Conservation (phyloP, 2,888 invertebrate species). For the Rhagonycha fulva region DNA sequence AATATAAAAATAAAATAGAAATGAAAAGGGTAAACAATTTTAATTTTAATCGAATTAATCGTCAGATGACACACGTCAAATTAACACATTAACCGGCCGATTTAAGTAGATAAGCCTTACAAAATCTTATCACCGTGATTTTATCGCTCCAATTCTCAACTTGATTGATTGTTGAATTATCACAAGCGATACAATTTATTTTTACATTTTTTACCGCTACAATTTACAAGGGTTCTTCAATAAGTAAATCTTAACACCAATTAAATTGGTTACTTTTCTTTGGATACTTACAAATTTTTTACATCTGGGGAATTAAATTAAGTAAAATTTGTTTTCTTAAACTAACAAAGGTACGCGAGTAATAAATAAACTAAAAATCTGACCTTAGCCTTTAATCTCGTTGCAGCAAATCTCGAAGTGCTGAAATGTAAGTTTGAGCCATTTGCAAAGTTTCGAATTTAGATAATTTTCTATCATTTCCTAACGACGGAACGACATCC, state of each 20-base stretch:
- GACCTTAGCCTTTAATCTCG: constrained; percentile 42
- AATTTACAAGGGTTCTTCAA: not conserved
- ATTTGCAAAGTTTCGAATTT: constrained; percentile 79
- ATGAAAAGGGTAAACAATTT: too few relatives aligned
- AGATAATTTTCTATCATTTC: constrained; percentile 71
- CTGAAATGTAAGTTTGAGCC: constrained; percentile 76
- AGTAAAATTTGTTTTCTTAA: not conserved
- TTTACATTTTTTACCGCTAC: not conserved
- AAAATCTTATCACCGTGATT: not conserved
- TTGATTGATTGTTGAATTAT: not conserved
- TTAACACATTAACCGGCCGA: not conserved
- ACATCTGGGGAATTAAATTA: not conserved
- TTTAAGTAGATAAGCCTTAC: not conserved
- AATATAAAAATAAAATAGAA: too few relatives aligned
- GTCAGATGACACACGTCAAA: not conserved
- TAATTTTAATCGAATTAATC: not conserved
- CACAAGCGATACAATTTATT: not conserved
- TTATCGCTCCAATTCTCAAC: not conserved
- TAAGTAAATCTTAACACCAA: not conserved
- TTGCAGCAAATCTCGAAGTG: constrained; percentile 66
- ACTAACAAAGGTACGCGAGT: constrained; percentile 23
- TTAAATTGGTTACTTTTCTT: not conserved
- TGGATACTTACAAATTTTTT: not conserved
- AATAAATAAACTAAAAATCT: not conserved
- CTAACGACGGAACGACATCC: constrained; percentile 71